These are phyloP conservation scores for Leuciscus waleckii DNA, from an alignment of 2,797 vertebrate genomes.

Conservation along the genomic window DNA sequence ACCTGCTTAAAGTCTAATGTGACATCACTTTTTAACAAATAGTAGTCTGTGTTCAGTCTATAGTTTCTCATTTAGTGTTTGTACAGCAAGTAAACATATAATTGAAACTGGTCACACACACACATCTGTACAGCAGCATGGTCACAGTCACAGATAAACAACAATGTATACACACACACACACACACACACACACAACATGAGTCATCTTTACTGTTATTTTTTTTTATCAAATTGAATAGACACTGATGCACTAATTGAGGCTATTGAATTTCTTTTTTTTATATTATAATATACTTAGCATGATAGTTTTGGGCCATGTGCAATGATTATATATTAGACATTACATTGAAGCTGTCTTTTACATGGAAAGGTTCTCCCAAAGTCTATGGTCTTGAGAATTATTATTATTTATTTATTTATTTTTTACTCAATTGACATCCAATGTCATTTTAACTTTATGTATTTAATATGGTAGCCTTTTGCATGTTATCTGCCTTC, in stretches of 20 bases:
- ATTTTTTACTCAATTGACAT: neutral
- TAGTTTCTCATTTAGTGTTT: neutral
- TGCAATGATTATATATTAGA: conserved; percentile 21
- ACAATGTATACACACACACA: neutral
- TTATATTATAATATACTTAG: neutral
- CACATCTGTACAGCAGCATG: neutral
- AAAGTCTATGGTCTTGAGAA: neutral
- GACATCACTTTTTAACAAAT: neutral
- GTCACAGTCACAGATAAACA: neutral
- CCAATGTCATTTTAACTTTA: neutral
- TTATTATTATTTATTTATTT: neutral
- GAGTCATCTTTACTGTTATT: neutral
- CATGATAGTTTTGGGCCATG: neutral
- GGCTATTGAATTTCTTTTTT: neutral
- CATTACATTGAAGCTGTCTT: neutral
- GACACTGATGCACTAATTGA: neutral
- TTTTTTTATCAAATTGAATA: neutral
- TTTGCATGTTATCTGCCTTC: neutral
- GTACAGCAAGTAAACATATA: neutral
- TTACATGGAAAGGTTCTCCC: neutral
- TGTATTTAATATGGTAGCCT: neutral
- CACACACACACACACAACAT: neutral
- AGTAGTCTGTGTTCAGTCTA: neutral
- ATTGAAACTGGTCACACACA: neutral
- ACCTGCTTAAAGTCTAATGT: neutral